These are phyloP conservation scores for Apantesis nais DNA, from an alignment of 2,888 invertebrate species.

Conservation along the genomic window DNA sequence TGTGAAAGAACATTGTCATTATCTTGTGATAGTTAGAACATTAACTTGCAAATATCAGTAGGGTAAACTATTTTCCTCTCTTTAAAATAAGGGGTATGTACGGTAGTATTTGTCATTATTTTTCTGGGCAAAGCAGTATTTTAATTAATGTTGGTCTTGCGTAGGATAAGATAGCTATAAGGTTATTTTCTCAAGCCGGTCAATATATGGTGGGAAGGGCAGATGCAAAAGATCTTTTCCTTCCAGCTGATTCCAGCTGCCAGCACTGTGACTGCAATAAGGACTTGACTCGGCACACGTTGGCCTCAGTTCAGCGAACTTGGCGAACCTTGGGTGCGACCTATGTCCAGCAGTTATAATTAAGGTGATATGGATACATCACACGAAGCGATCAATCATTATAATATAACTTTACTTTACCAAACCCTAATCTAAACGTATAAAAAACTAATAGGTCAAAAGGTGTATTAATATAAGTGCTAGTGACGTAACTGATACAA, in stretches of 20 bases:
- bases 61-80: no score
- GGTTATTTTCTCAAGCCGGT: neutral
- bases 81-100: no score
- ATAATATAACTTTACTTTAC: no score
- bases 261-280: neutral
- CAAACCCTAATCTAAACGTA: neutral
- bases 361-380: neutral
- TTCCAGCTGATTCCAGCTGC: neutral
- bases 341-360: neutral
- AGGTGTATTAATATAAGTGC: constrained; percentile 29
- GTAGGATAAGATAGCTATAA: neutral
- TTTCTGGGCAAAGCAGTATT: no score
- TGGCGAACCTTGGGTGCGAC: neutral
- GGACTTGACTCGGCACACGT: neutral
- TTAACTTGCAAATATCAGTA: no score
- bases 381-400: no score
- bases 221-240: neutral
- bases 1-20: no score
- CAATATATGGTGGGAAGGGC: neutral
- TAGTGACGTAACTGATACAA: constrained; percentile 32
- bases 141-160: neutral
- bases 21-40: no score
- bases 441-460: neutral
- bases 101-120: no score
- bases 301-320: neutral